Evolutionary conservation across 2,888 invertebrate genomes (phyloP).

Genomic region (Venusia cambrica): DNA sequence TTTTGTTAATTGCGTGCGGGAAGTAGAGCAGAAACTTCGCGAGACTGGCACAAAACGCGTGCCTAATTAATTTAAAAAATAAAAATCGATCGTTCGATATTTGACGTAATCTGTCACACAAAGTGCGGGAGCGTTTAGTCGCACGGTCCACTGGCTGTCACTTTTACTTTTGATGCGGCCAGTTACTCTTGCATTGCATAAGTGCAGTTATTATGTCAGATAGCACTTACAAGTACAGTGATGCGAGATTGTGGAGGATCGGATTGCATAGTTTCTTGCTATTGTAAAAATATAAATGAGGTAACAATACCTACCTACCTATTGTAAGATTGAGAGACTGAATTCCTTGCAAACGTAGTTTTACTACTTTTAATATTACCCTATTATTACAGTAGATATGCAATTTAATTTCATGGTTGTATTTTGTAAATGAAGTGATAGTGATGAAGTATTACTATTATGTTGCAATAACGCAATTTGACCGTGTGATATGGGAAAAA

Average conservation of each 20-base stretch:
- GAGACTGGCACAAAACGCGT: conserved; percentile 4
- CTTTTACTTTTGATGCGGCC: conserved; percentile 68
- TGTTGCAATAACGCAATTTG: too few species aligned
- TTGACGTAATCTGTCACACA: conserved; percentile 37
- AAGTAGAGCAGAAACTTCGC: conserved; percentile 6
- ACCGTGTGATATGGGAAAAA: too few species aligned
- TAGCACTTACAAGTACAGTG: conserved; percentile 33
- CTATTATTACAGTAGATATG: too few species aligned
- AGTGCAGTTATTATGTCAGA: conserved; percentile 50
- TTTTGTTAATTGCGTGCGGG: too few species aligned
- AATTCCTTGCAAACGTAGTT: neutral
- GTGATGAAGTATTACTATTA: too few species aligned
- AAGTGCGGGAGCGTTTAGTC: conserved; percentile 37
- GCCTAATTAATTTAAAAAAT: conserved; percentile 9
- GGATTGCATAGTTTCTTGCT: conserved; percentile 18
- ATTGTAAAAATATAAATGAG: conserved; percentile 12
- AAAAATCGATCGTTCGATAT: conserved; percentile 21
- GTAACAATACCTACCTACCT: too few species aligned
- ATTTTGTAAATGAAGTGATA: too few species aligned
- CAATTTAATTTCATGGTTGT: too few species aligned
- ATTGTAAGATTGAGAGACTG: conserved; percentile 1
- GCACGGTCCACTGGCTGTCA: conserved; percentile 52
- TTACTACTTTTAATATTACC: too few species aligned
- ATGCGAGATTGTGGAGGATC: conserved; percentile 11
- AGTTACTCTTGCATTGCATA: conserved; percentile 66